Evolutionary conservation across 2,888 invertebrate genomes (phyloP), one percentile per base, ranked within the genome.

Genomic region (Anthrax anthrax): DNA sequence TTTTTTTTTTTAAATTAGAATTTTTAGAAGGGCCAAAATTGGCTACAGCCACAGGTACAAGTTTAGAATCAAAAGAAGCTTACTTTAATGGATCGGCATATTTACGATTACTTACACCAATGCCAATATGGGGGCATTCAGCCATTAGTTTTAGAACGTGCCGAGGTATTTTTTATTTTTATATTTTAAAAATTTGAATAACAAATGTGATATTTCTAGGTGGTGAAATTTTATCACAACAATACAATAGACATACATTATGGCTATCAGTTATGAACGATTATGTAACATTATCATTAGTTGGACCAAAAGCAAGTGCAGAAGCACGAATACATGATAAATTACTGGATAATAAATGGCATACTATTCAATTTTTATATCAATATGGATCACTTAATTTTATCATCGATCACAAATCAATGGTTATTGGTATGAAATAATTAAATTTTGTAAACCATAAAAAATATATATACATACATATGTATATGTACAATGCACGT

Each of bases 121-220:
- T 87, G 62, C 81, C 84, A 48, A 76, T 87, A 57, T 82, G 82
- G 65, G 78, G 81, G 61, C 84, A 85, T 59, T 84, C 83, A 51
- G 87, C 87, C 23, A 74, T 88, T 56, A 86, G 84, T 68, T 87
- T 85, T 67, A 74, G 84, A 56, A 84, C 84, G 8, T 89, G 88
- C 67, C 76, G 78, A 54, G 83, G 84, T 84, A 61, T 14, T 12
- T n/a, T n/a, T n/a, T n/a, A n/a, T n/a, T n/a, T n/a, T n/a, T n/a
- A 34, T 10, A 14, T 34, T 34, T 13, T 17, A 32, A 5, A 32
- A 4, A 14, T 29, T 18, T 32, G 16, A 42, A 27, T 8, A 27
- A 27, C 1, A 27, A 2, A 27, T 23, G 9, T 27, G 9, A 2
- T 27, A 8, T 27, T 18, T 23, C 52, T 62, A 80, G 80, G 81